Conservation (phyloP, 2,797 vertebrate species). For the Esox masquinongy region DNA sequence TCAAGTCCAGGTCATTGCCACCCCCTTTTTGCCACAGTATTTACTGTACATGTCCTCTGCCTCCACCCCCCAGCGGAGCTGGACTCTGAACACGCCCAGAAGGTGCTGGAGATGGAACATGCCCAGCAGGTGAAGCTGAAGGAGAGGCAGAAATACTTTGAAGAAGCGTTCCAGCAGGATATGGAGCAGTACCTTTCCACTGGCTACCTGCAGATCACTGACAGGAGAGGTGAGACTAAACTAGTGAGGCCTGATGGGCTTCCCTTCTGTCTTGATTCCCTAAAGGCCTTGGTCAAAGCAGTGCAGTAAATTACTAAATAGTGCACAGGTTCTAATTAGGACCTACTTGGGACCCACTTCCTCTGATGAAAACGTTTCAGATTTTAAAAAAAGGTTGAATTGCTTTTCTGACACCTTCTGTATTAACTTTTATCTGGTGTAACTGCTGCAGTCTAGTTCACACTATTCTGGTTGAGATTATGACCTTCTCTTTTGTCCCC, state of each 20-base stretch:
- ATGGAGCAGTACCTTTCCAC: slow-evolving; percentile 93
- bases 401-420: background rate
- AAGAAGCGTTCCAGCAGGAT: slow-evolving; percentile 96
- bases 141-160: slow-evolving; percentile 93
- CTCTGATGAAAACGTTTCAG: background rate
- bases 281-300: too few species aligned
- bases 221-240: slow-evolving; percentile 75
- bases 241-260: background rate
- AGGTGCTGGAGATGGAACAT: slow-evolving; percentile 88
- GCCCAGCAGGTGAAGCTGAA: slow-evolving; percentile 86
- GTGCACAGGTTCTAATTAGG: too few species aligned
- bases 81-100: slow-evolving; percentile 85
- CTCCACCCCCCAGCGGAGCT: slow-evolving; percentile 78
- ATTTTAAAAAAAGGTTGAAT: slow-evolving; percentile 38
- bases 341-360: too few species aligned
- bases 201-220: slow-evolving; percentile 85
- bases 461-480: background rate
- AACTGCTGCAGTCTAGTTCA: background rate
- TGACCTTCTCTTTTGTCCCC: background rate
- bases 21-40: too few species aligned
- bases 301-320: too few species aligned
- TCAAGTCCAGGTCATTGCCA: too few species aligned
- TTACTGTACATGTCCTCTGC: background rate
- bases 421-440: background rate
- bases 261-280: too few species aligned